Percentiles rank a stretch among this genome's conserved stretches.
These are phyloP conservation scores for Hippopotamus amphibius DNA, from an alignment of 2,113 vertebrate genomes.

Conservation along the genomic window DNA sequence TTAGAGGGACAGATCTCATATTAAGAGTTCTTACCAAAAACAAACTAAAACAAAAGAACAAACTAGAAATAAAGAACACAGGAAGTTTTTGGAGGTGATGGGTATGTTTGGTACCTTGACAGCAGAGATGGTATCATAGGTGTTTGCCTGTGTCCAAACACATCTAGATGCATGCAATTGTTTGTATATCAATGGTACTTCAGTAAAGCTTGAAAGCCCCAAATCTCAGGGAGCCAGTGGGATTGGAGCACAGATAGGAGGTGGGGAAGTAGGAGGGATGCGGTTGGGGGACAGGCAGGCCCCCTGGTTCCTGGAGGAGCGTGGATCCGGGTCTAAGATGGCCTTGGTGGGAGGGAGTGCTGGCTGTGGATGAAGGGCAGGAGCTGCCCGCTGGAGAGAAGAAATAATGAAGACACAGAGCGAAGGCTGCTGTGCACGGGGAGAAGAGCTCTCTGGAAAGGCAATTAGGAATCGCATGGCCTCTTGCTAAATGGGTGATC, in stretches of 20 bases:
- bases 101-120: not conserved
- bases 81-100: not conserved
- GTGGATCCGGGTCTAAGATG: rapidly evolving
- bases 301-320: rapidly evolving
- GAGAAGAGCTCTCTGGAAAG: conserved; percentile 24
- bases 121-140: rapidly evolving
- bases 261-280: rapidly evolving
- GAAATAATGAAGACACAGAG: rapidly evolving
- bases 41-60: not conserved
- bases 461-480: not conserved
- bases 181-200: not conserved
- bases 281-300: not conserved
- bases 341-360: rapidly evolving
- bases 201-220: too few species aligned
- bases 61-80: not conserved
- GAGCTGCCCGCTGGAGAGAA: rapidly evolving
- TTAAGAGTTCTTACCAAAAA: not conserved
- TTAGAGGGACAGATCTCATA: not conserved
- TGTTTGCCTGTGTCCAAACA: not conserved
- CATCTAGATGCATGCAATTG: not conserved
- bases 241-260: rapidly evolving
- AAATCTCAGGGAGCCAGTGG: not conserved
- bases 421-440: rapidly evolving
- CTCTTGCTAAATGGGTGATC: not conserved
- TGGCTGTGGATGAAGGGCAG: rapidly evolving